Evolutionary conservation across 2,113 vertebrate species (phyloP), one percentile per base, ranked within the genome.

Genomic region (Lates calcarifer): DNA sequence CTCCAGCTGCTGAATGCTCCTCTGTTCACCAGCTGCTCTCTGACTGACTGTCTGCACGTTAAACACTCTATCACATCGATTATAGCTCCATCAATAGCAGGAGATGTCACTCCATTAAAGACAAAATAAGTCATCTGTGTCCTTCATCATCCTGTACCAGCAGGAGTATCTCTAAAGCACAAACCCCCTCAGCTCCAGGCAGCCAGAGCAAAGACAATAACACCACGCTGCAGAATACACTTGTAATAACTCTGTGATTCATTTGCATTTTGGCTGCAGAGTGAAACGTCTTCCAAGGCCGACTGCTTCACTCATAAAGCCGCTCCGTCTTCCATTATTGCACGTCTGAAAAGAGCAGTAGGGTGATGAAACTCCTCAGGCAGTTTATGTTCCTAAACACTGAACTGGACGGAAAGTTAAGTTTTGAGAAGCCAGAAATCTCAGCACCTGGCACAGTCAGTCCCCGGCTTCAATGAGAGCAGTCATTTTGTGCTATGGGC

Each of bases 261-360:
- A 58, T 79, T 72, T 64, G 68, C 68, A 65, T 73, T 9, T 58
- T 35, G 60, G 39, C 68, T n/a, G 77, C 1, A 63, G 49, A 63
- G 3, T 13, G 26, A 62, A 70, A 18, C 0, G 43, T 62, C 33
- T 47, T 13, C 1, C 11, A 28, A 22, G 75, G 66, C 58, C 47
- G 4, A 71, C 45, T 14, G 26, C 45, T 49, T 56, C 35, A 1
- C 65, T 70, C 66, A 24, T 56, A 35, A 71, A 79, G 58, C 4
- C 12, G 6, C 68, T 15, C 29, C 28, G 37, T 18, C 68, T 3
- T 66, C 60, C 7, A 14, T 49, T 58, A 66, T 60, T 49, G 69
- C 61, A 31, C 41, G 4, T 45, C 9, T 55, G 60, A 64, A 20
- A 11, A 77, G 65, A 61, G 55, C 7, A 47, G 64, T 29, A 3